Base-by-base conservation (phyloP, 2,113 vertebrate species). In the Hippocampus mohnikei region DNA sequence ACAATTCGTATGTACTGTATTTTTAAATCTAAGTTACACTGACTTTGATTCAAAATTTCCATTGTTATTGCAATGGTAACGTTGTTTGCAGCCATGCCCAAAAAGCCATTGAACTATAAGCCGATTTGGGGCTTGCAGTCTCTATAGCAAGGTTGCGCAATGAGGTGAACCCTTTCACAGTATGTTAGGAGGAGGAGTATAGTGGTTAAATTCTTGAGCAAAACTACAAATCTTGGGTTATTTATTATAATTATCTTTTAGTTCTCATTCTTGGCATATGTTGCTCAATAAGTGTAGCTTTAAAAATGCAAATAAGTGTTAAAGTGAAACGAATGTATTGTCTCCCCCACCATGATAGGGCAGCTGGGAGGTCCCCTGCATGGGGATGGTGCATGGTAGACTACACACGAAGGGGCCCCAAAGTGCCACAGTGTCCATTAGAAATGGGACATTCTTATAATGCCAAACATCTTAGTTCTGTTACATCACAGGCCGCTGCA, bases 391-490 rank as follows among this genome's bases (percentile, higher is more conserved):
- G 86, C 89, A 92, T 85, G 91, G 83, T 87, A 90, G 77, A 91
- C 80, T 91, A 88, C 88, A 91, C 92, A 91, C 86, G 87, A 93
- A 92, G 90, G 79, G 88, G 83, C 74, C 81, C 76, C 81, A 84
- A 80, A 87, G 84, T 85, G 79, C 81, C 80, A 88, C 81, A 80
- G 76, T 87, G 85, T 89, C 77, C 50, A 84, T 86, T 88, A 81
- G 87, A 90, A 90, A 90, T 87, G 81, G 90, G 88, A 85, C 91
- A 92, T 89, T 92, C 90, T 91, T 90, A 90, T 90, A 88, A 92
- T 91, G 86, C 86, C 91, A 90, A 88, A 88, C 90, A 89, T 92
- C 90, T 88, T 88, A 72, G 82, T 88, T 89, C 73, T 81, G 89
- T 92, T 92, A 88, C 91, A 91, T 92, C 92, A 92, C 81, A 86